Conservation (phyloP, 2,113 vertebrate genomes). For the Campylorhamphus procurvoides region DNA sequence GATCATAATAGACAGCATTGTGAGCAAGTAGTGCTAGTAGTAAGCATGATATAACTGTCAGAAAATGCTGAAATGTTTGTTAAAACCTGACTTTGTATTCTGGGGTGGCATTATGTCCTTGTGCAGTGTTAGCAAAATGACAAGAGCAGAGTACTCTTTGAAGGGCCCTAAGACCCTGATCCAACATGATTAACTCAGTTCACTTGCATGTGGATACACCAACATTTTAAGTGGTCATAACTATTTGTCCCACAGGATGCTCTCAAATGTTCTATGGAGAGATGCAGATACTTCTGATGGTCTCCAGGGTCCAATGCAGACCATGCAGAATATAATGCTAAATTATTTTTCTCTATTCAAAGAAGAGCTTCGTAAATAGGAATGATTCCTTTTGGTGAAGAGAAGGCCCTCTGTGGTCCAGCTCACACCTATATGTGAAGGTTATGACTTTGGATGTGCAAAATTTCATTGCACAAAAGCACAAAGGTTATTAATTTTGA, state of each 20-base stretch:
- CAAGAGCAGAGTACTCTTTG: fast-evolving
- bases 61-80: not conserved
- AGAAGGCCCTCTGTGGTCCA: not conserved
- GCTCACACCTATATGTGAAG: not conserved
- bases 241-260: not conserved
- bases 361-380: not conserved
- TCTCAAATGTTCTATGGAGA: not conserved
- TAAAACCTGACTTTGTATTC: not conserved
- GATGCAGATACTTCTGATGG: not conserved
- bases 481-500: fast-evolving
- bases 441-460: fast-evolving
- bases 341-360: not conserved
- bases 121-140: not conserved
- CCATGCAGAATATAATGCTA: not conserved
- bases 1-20: not conserved
- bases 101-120: not conserved
- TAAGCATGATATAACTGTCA: not conserved
- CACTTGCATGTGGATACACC: too few species aligned
- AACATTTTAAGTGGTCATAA: not conserved
- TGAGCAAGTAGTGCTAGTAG: not conserved
- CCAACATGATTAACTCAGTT: not conserved
- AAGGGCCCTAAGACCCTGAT: not conserved
- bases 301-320: fast-evolving
- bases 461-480: fast-evolving
- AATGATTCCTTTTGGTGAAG: not conserved